These are phyloP conservation scores for Hydrochoerus hydrochaeris DNA, from an alignment of 2,113 vertebrate species.

Conservation along the genomic window DNA sequence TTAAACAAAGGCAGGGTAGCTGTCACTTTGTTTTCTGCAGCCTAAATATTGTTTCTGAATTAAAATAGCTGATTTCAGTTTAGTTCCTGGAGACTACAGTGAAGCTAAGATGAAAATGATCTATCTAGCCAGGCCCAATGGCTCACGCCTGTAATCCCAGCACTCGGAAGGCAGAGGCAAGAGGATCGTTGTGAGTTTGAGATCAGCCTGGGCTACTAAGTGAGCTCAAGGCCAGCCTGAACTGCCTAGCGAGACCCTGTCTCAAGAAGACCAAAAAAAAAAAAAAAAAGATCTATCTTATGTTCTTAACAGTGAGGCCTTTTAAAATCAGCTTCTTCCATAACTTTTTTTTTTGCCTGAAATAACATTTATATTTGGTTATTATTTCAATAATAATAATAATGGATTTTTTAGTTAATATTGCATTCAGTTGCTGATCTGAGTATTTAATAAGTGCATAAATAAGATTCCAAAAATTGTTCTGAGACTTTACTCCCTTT, in stretches of 20 bases:
- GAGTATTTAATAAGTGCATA: slow-evolving; percentile 58
- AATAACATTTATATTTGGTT: slow-evolving; percentile 75
- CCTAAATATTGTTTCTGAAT: slow-evolving; percentile 66
- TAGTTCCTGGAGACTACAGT: neutral
- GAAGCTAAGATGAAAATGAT: slow-evolving; percentile 71
- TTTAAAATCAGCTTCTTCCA: slow-evolving; percentile 75
- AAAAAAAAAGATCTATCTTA: slow-evolving; percentile 70
- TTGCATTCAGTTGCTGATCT: slow-evolving; percentile 77
- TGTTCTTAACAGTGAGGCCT: slow-evolving; percentile 69
- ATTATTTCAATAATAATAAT: slow-evolving; percentile 68
- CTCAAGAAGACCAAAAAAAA: too few species aligned
- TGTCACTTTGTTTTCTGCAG: slow-evolving; percentile 35
- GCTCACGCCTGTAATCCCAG: too few species aligned
- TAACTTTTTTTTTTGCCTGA: slow-evolving; percentile 65
- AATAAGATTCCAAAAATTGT: slow-evolving; percentile 50
- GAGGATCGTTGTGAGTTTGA: too few species aligned
- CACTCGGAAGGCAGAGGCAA: too few species aligned
- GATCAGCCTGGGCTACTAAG: too few species aligned
- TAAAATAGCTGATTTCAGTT: slow-evolving; percentile 58
- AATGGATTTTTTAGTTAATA: slow-evolving; percentile 82
- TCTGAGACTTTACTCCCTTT: slow-evolving; percentile 65
- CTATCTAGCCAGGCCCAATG: too few species aligned
- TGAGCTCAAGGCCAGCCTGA: too few species aligned
- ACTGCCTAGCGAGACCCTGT: too few species aligned
- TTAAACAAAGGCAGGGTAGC: slow-evolving; percentile 55